Evolutionary conservation across 2,888 invertebrate species (phyloP), one percentile per base, ranked within the genome.

Genomic region (Octodonta nipae): DNA sequence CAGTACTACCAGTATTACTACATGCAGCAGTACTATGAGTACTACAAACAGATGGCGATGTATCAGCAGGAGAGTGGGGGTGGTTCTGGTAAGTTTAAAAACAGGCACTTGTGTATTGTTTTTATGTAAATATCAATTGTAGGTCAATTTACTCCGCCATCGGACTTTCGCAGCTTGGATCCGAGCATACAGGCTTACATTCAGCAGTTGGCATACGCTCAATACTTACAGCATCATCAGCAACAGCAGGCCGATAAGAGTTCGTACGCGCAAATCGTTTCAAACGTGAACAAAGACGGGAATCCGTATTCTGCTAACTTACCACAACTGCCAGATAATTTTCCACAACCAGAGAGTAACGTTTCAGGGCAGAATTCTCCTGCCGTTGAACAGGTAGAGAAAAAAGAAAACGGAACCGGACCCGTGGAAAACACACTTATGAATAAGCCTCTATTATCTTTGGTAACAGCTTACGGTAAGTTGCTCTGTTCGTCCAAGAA

Each of bases 1-100:
- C 58, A 60, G 40, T 61, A 60, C 42, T 59, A 59, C 39, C 59
- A 59, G 42, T 60, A 59, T 40, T 61, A 60, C 42, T 58, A 57
- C 42, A 47, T 56, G 13, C 51, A 50, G 34, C 60, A 61, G 37
- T 62, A 61, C 39, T 60, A 60, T 34, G 60, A 61, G 38, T 61
- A 61, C 40, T 61, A 58, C 44, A 58, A 57, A 41, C 60, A 61
- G 36, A 35, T 58, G 42, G 52, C 54, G 7, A 49, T 56, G 26
- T 49, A 45, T 38, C 46, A 50, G 31, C 49, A 50, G 26, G 41
- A 37, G 2, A 41, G 41, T 11, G 50, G 45, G 7, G 45, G 44
- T 2, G 45, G 46, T 37, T 41, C 47, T 30, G 49, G 50, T 47
- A 37, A 39, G 38, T 27, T 2, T 12, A 7, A 20, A 30, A 2